Percentiles rank a stretch among this genome's conserved stretches.
Conservation (phyloP, 2,888 invertebrate species). For the Trachelus troglodyta region DNA sequence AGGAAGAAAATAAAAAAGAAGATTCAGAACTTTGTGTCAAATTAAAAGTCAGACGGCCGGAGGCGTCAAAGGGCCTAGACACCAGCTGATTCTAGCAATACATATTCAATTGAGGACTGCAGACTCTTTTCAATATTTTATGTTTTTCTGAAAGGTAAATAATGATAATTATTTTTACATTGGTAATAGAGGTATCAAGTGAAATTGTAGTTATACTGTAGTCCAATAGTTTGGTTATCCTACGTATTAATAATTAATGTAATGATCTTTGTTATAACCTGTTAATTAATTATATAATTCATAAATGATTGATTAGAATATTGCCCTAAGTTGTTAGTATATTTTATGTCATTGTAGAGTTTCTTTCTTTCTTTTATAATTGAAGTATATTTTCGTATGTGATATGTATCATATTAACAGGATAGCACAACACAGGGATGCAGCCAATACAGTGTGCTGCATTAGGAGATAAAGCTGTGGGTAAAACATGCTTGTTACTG, state of each 20-base stretch:
- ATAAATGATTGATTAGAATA: background rate
- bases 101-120: background rate
- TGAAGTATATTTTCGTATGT: background rate
- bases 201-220: background rate
- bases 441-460: slow-evolving; percentile 98
- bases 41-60: background rate
- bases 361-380: background rate
- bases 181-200: background rate
- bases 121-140: background rate
- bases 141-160: background rate
- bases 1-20: background rate
- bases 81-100: background rate
- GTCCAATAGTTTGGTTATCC: background rate
- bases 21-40: background rate
- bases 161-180: background rate
- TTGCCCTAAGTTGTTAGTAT: background rate
- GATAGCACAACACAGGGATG: slow-evolving; percentile 69
- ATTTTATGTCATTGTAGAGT: background rate
- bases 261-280: background rate
- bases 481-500: slow-evolving; percentile 95
- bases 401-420: slow-evolving; percentile 13
- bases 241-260: background rate
- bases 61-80: background rate
- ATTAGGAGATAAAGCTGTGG: slow-evolving; percentile 96
- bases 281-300: background rate